A percentile compares a stretch with the other conserved stretches of the same genome.
phyloP scores from a whole-genome alignment of 1,140 invertebrate genomes.

The Araneus ventricosus region DNA sequence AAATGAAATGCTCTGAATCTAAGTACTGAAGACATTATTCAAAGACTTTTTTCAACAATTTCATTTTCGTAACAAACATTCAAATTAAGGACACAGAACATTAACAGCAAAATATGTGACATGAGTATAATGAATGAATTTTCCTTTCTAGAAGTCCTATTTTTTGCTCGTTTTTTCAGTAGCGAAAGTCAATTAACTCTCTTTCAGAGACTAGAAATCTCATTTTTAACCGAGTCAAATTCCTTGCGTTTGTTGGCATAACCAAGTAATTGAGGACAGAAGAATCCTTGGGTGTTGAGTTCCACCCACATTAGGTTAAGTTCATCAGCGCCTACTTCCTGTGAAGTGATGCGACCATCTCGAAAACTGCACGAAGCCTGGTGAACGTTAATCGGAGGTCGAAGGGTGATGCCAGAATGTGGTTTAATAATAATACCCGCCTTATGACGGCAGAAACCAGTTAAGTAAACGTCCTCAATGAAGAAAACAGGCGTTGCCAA shows the following conservation, averaged over 20 bases:
- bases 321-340: slow-evolving; percentile 76
- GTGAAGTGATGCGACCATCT: slow-evolving; percentile 77
- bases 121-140: not conserved
- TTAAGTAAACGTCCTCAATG: slow-evolving; percentile 79
- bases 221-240: slow-evolving; percentile 6
- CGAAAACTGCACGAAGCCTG: slow-evolving; percentile 76
- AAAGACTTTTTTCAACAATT: not conserved
- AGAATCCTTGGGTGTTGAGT: slow-evolving; percentile 78
- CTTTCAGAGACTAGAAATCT: slow-evolving; percentile 2
- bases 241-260: slow-evolving; percentile 38
- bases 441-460: slow-evolving; percentile 78
- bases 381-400: slow-evolving; percentile 72
- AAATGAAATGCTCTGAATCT: no score
- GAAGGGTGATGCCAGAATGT: slow-evolving; percentile 75
- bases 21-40: not conserved
- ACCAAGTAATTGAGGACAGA: slow-evolving; percentile 76
- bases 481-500: slow-evolving; percentile 77
- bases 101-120: not conserved
- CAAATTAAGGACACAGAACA: not conserved
- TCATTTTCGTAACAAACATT: not conserved
- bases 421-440: slow-evolving; percentile 75
- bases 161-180: not conserved
- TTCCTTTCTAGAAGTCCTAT: not conserved
- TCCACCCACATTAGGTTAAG: slow-evolving; percentile 76
- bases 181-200: slow-evolving; percentile 28